Evolutionary conservation across 1,140 invertebrate species (phyloP).

Genomic region (Microplitis mediator): DNA sequence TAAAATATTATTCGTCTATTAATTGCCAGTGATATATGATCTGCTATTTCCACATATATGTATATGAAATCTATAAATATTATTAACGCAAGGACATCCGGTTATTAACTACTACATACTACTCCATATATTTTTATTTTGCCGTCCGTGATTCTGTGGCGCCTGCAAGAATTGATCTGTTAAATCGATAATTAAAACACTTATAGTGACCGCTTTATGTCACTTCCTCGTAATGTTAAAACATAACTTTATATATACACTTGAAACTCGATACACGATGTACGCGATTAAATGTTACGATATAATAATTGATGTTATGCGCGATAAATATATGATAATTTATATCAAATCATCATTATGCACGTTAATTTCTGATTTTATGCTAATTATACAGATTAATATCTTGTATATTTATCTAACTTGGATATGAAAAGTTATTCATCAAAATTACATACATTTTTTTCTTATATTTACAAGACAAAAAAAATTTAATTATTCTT

Average conservation of each 20-base stretch:
- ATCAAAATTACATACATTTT: no score
- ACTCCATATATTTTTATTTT: slow-evolving; percentile 5
- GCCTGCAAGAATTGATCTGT: slow-evolving; percentile 24
- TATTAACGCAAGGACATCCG: slow-evolving; percentile 12
- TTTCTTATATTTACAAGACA: no score
- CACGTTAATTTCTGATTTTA: no score
- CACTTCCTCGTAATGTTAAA: slow-evolving; percentile 8
- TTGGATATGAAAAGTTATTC: no score
- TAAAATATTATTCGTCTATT: background rate
- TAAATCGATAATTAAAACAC: slow-evolving; percentile 25
- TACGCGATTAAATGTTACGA: background rate
- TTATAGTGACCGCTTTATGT: slow-evolving; percentile 19
- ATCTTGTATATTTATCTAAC: no score
- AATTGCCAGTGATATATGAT: background rate
- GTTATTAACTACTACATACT: slow-evolving; percentile 5
- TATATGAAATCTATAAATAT: slow-evolving; percentile 2
- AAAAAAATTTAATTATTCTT: no score
- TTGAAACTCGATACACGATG: background rate
- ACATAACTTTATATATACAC: background rate
- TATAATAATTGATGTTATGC: no score
- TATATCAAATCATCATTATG: no score
- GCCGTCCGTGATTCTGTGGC: slow-evolving; percentile 4
- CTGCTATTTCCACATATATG: background rate
- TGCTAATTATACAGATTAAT: no score
- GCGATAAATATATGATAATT: no score